Conservation (phyloP, 2,113 vertebrate genomes). For the Syngnathus typhle region DNA sequence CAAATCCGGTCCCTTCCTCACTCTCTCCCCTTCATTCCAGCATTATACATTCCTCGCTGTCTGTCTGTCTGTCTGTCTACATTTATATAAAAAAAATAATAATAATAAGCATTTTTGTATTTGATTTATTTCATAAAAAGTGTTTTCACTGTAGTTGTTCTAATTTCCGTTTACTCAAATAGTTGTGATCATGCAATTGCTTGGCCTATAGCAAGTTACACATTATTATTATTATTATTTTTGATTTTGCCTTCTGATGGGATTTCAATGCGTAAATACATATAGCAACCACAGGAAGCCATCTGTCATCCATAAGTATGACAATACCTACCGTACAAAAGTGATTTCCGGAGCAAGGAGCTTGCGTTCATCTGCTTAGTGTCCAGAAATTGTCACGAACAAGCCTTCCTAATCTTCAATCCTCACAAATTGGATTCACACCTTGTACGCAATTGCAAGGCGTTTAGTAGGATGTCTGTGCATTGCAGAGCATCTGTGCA, state of each 20-base stretch:
- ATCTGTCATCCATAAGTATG: slow-evolving; percentile 59
- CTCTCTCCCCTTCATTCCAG: no score
- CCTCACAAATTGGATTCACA: slow-evolving; percentile 70
- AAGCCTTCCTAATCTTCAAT: slow-evolving; percentile 65
- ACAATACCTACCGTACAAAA: slow-evolving; percentile 37
- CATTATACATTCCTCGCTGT: no score
- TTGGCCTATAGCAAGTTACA: no score
- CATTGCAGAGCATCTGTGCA: slow-evolving; percentile 16
- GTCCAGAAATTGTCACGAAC: slow-evolving; percentile 64
- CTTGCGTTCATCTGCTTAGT: slow-evolving; percentile 65
- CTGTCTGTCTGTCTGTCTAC: no score
- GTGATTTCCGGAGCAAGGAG: slow-evolving; percentile 66
- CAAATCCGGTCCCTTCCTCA: no score
- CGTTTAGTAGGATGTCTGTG: slow-evolving; percentile 31
- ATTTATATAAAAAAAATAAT: no score
- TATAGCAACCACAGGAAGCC: slow-evolving; percentile 28
- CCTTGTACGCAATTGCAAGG: slow-evolving; percentile 46
- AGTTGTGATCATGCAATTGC: no score
- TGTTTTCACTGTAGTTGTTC: no score
- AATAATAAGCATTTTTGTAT: no score
- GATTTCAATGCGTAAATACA: not conserved
- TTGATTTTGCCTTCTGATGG: not conserved
- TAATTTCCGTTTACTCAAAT: no score
- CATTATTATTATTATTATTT: not conserved
- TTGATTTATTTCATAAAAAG: no score